Evolutionary conservation across 92 coral and sea anemone genomes (phyloP).

Genomic region (Phenganax stokvisi): DNA sequence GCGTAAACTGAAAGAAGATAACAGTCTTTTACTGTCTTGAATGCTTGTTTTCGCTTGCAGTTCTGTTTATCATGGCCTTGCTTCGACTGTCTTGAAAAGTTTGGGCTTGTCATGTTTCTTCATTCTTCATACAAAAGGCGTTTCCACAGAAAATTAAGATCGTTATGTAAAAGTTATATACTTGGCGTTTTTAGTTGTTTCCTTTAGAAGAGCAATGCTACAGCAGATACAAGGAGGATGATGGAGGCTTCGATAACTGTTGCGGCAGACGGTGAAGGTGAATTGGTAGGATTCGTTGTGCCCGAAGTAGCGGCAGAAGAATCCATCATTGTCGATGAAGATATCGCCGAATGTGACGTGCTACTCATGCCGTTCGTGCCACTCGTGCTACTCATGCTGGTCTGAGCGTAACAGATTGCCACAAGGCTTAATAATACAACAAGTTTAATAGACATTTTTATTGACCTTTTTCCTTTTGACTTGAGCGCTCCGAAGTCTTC

Average conservation of each 20-base stretch:
- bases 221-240: background rate
- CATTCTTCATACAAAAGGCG: constrained; percentile 6
- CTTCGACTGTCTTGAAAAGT: background rate
- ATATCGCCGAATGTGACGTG: too few relatives aligned
- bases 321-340: background rate
- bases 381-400: too few relatives aligned
- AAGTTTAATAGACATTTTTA: constrained; percentile 26
- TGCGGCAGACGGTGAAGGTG: background rate
- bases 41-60: background rate
- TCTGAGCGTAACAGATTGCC: constrained; percentile 15
- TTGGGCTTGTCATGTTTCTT: constrained; percentile 5
- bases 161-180: background rate
- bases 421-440: constrained; percentile 20
- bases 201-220: background rate
- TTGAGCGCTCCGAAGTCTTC: background rate
- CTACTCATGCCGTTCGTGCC: too few relatives aligned
- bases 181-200: background rate
- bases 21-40: constrained; percentile 33
- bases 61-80: background rate
- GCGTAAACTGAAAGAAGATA: background rate
- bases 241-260: background rate
- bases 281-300: background rate
- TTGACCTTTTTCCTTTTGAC: background rate
- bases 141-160: background rate
- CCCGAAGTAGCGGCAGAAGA: background rate